Conservation (phyloP, 1,140 invertebrate genomes). For the Tetramorium parvispinum region DNA sequence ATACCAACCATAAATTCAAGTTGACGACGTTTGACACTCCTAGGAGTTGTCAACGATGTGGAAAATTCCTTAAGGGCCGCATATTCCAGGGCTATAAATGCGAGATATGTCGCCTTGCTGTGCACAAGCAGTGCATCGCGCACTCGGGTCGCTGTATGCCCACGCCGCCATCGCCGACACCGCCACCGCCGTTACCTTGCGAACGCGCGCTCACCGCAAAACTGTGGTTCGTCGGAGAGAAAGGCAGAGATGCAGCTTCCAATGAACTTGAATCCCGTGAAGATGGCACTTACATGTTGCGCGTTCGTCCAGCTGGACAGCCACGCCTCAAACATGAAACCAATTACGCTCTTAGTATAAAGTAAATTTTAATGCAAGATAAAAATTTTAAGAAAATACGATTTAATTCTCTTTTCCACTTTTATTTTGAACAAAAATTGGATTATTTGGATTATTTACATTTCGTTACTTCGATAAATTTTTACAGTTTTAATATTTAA, state of each 20-base stretch:
- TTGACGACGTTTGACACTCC: slow-evolving; percentile 95
- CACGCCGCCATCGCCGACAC: slow-evolving; percentile 86
- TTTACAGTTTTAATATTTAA: not conserved
- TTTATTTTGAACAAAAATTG: not conserved
- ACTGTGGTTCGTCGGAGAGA: slow-evolving; percentile 94
- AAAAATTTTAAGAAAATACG: not conserved
- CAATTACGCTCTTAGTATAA: slow-evolving; percentile 95
- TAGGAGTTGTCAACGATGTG: slow-evolving; percentile 92
- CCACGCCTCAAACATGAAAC: slow-evolving; percentile 87
- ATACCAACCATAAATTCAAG: slow-evolving; percentile 94
- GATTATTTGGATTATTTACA: not conserved
- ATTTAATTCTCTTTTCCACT: slow-evolving; percentile 5
- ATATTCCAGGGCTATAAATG: slow-evolving; percentile 95
- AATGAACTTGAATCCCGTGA: slow-evolving; percentile 91
- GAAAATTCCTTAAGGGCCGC: slow-evolving; percentile 95
- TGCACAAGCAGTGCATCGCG: slow-evolving; percentile 92
- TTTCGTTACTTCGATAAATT: not conserved
- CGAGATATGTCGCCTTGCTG: slow-evolving; percentile 89
- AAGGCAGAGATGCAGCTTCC: slow-evolving; percentile 94
- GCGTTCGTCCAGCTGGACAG: slow-evolving; percentile 90
- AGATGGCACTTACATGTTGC: slow-evolving; percentile 95
- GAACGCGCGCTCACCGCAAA: slow-evolving; percentile 87
- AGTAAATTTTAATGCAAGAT: slow-evolving; percentile 87
- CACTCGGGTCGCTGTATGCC: slow-evolving; percentile 90
- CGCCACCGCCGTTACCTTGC: slow-evolving; percentile 85